Base-by-base conservation (phyloP, 2,888 invertebrate genomes). In the Chalcis sispes region DNA sequence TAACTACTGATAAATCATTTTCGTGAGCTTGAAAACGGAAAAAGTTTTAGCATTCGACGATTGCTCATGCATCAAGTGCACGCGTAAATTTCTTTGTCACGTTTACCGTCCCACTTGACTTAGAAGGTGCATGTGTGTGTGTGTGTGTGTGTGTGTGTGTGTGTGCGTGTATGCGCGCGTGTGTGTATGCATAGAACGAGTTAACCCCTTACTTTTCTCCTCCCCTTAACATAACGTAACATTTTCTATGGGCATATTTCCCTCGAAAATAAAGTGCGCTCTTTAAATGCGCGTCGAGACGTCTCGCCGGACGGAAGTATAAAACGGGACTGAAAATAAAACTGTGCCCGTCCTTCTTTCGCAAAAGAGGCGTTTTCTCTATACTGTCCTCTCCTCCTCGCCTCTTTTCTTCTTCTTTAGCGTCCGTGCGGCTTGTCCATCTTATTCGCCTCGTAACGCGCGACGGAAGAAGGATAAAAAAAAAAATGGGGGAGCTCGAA, bases 221-320 rank as follows among this genome's bases (percentile, higher is more conserved):
- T n/a, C n/a, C n/a, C n/a, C n/a, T 67, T 48, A 58, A 32, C 46
- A 48, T 67, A 29, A 36, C 36, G 36, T 36, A 32, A 54, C 69
- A 69, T 54, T 42, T 32, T 58, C 58, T 15, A 36, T 27, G 58
- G 42, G 69, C 74, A 69, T 59, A 75, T 75, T 75, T 64, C 48
- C 75, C 69, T 50, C 40, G 70, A 42, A 70, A 70, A 75, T 75
- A 67, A 75, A 75, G 70, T 70, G 64, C 56, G 62, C 64, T 69
- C 64, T 70, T n/a, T n/a, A n/a, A n/a, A 70, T 70, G 64, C 48
- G 64, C 75, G 70, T 32, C 75, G 75, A 58, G 80, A 80, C 82
- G 81, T 82, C 82, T 83, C 80, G 80, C 78, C 81, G 77, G 78
- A 78, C 82, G 84, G 83, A 83, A 83, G 79, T 83, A 82, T 84